phyloP scores from a whole-genome alignment of 2,888 invertebrate genomes.

The Tiphia femorata region DNA sequence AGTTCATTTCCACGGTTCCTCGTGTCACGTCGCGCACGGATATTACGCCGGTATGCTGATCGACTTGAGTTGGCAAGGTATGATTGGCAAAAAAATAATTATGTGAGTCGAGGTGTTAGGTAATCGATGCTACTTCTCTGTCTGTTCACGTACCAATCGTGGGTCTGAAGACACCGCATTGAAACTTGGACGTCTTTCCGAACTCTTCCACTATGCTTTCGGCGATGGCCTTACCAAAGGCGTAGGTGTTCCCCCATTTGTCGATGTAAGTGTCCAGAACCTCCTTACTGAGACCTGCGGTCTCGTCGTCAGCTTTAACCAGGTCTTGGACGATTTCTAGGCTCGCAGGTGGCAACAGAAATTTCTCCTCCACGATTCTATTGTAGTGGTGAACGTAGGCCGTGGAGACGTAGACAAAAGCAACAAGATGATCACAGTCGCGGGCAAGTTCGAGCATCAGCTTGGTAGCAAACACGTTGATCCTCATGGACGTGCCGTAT shows the following conservation, averaged over 20 bases:
- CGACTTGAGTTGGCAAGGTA: background rate
- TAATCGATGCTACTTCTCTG: background rate
- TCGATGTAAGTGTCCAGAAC: constrained; percentile 34
- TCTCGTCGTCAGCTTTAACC: constrained; percentile 38
- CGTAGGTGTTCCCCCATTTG: constrained; percentile 47
- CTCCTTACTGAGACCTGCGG: constrained; percentile 36
- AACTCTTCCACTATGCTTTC: constrained; percentile 49
- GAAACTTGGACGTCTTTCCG: constrained; percentile 33
- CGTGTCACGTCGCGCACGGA: no score
- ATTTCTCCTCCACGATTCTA: constrained; percentile 45
- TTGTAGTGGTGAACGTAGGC: constrained; percentile 48
- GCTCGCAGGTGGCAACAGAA: constrained; percentile 49
- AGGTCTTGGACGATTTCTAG: constrained; percentile 48
- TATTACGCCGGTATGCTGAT: no score
- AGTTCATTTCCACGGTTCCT: no score
- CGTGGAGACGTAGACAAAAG: constrained; percentile 51
- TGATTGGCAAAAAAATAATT: no score
- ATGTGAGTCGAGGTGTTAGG: background rate
- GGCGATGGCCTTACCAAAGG: constrained; percentile 50
- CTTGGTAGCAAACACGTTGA: constrained; percentile 50
- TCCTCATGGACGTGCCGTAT: constrained; percentile 29
- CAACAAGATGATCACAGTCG: constrained; percentile 40
- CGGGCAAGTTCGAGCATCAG: constrained; percentile 48
- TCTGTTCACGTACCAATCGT: constrained; percentile 38
- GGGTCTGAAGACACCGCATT: constrained; percentile 52